phyloP scores from a whole-genome alignment of 2,888 invertebrate species.

The Brachypterus glaber region DNA sequence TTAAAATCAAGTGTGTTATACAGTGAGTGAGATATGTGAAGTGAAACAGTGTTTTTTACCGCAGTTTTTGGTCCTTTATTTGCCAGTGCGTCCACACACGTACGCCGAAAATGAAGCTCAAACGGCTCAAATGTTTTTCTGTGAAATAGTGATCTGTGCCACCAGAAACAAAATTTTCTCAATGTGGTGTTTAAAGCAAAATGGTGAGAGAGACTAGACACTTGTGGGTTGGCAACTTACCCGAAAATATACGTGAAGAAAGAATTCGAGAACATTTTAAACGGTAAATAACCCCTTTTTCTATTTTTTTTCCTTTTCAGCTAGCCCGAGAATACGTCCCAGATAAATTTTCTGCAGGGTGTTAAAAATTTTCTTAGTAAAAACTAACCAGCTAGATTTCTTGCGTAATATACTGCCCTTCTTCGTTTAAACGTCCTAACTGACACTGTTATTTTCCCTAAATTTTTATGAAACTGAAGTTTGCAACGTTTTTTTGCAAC shows the following conservation, averaged over 20 bases:
- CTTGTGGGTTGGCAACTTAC: slow-evolving; percentile 99
- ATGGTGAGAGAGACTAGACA: slow-evolving; percentile 99
- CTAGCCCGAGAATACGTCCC: no score
- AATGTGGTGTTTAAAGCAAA: slow-evolving; percentile 92
- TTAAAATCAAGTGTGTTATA: slow-evolving; percentile 10
- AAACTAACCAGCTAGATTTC: no score
- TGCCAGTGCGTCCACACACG: slow-evolving; percentile 5
- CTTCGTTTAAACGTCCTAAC: no score
- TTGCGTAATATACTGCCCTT: no score
- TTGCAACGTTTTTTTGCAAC: no score
- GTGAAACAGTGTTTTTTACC: not conserved
- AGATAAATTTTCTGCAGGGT: not conserved
- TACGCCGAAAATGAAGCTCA: slow-evolving; percentile 29
- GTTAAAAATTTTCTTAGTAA: no score
- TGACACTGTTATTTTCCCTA: no score
- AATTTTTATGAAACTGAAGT: no score
- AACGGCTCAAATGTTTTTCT: slow-evolving; percentile 36
- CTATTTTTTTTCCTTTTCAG: slow-evolving; percentile 5
- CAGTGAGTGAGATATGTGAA: not conserved
- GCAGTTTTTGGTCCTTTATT: not conserved
- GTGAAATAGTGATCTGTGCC: slow-evolving; percentile 36
- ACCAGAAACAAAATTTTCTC: slow-evolving; percentile 60
- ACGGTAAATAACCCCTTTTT: slow-evolving; percentile 66
- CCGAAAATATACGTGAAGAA: slow-evolving; percentile 97
- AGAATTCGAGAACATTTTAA: slow-evolving; percentile 95